Percentiles rank a stretch among this genome's conserved stretches.
Evolutionary conservation across 2,797 vertebrate genomes (phyloP).

Genomic region (Myioborus melanocephalus): DNA sequence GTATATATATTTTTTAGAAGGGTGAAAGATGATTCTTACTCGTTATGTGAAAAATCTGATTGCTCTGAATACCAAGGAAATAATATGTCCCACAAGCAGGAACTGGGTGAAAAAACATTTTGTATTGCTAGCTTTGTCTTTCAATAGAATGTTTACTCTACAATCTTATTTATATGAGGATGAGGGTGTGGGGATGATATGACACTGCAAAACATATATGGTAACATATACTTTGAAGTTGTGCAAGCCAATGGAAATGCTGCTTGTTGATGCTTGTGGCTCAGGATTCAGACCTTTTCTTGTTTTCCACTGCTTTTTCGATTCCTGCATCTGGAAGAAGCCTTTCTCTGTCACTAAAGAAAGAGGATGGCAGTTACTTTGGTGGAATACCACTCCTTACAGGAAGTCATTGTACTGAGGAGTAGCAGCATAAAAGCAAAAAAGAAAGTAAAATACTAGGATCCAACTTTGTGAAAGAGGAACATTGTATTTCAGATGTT

Average conservation of each 20-base stretch:
- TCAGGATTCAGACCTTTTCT: not conserved
- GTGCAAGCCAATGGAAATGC: not conserved
- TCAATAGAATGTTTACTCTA: not conserved
- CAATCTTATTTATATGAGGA: not conserved
- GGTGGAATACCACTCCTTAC: not conserved
- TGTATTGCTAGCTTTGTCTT: not conserved
- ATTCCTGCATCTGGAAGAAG: not conserved
- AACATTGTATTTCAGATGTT: not conserved
- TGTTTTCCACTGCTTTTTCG: not conserved
- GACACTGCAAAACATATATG: not conserved
- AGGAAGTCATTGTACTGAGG: not conserved
- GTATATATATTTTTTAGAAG: not conserved
- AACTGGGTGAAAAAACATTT: not conserved
- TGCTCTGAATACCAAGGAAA: not conserved
- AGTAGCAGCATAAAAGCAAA: not conserved
- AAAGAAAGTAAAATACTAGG: not conserved
- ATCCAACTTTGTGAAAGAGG: not conserved
- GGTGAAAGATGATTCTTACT: not conserved
- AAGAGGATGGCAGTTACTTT: not conserved
- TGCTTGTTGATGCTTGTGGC: not conserved
- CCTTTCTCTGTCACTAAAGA: not conserved
- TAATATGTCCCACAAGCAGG: not conserved
- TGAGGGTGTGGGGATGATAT: accelerated
- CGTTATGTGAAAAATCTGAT: not conserved
- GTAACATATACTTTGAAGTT: not conserved